Evolutionary conservation across 1,140 invertebrate species (phyloP), one percentile per base, ranked within the genome.

Genomic region (Coboldia fuscipes): DNA sequence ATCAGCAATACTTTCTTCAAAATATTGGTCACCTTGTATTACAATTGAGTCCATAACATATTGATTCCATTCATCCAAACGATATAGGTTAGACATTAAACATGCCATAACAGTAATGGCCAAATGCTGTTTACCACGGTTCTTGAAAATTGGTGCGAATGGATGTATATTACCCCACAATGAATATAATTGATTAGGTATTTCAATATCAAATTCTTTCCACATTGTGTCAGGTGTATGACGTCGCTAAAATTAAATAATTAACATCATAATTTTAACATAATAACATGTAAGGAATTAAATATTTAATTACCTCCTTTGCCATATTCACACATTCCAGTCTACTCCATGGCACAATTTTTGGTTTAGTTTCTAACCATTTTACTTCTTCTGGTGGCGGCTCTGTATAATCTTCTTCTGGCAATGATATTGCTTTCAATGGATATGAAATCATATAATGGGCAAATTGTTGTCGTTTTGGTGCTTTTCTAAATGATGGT

Each of bases 141-240:
- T 41, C 1, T 47, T 45, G 41, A 66, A 66, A 32, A 54, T 52
- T 1, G 38, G 37, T 14, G 64, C 61, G 28, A 56, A 44, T 3
- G 65, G 65, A 54, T 68, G 62, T 12, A 70, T 38, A 16, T 58
- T 61, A 3, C 66, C 65, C 57, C 63, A 63, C 0, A 71, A 42
- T 0, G 67, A 69, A 48, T 58, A 70, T 3, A 71, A 42, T 33
- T 69, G 64, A 1, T 62, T 60, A n/a, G 60, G 56, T 40, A 68
- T 68, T 47, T 70, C 68, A 3, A 69, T 58, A 40, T 70, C 64
- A 60, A 63, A 71, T 35, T 67, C 58, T 42, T 65, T 63, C 56
- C 66, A 53, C 47, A n/a, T n/a, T n/a, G n/a, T n/a, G n/a, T n/a
- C n/a, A n/a, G n/a, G n/a, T n/a, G n/a, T n/a, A n/a, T n/a, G n/a